Evolutionary conservation across 2,888 invertebrate species (phyloP).

Genomic region (Peribatodes rhomboidaria): DNA sequence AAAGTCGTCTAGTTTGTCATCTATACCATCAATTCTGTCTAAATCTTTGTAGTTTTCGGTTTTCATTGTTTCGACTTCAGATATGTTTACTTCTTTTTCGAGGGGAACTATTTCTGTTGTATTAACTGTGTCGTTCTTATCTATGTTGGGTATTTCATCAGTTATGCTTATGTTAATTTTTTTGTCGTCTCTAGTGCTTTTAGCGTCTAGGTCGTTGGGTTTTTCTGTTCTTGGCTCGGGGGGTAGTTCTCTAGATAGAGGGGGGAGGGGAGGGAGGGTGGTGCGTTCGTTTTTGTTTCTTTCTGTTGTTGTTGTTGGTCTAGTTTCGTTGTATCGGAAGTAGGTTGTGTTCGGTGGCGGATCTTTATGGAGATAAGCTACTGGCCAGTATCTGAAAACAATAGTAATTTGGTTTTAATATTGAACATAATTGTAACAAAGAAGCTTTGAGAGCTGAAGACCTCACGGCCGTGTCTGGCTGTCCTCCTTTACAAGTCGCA

Average conservation of each 20-base stretch:
- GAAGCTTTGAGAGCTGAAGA: no score
- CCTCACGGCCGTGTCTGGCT: no score
- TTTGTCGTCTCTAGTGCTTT: constrained; percentile 63
- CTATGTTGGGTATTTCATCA: constrained; percentile 54
- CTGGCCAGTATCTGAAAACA: constrained; percentile 89
- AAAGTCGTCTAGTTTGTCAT: constrained; percentile 78
- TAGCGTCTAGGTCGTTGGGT: constrained; percentile 36
- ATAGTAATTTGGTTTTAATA: neutral
- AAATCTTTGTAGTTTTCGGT: constrained; percentile 57
- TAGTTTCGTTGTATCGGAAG: constrained; percentile 76
- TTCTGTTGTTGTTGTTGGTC: constrained; percentile 51
- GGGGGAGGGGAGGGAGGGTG: constrained; percentile 36
- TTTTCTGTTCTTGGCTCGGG: constrained; percentile 39
- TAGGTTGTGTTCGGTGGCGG: constrained; percentile 91
- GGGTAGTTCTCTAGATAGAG: constrained; percentile 39
- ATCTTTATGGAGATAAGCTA: constrained; percentile 93
- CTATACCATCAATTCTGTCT: constrained; percentile 74
- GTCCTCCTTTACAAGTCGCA: no score
- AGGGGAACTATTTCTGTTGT: constrained; percentile 47
- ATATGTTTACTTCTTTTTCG: constrained; percentile 54
- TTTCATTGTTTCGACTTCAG: constrained; percentile 59
- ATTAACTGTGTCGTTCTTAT: constrained; percentile 50
- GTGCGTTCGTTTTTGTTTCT: constrained; percentile 28
- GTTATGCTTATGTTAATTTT: constrained; percentile 65
- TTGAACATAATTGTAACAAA: neutral